Evolutionary conservation across 2,113 vertebrate species (phyloP).

Genomic region (Oenanthe oenanthe): DNA sequence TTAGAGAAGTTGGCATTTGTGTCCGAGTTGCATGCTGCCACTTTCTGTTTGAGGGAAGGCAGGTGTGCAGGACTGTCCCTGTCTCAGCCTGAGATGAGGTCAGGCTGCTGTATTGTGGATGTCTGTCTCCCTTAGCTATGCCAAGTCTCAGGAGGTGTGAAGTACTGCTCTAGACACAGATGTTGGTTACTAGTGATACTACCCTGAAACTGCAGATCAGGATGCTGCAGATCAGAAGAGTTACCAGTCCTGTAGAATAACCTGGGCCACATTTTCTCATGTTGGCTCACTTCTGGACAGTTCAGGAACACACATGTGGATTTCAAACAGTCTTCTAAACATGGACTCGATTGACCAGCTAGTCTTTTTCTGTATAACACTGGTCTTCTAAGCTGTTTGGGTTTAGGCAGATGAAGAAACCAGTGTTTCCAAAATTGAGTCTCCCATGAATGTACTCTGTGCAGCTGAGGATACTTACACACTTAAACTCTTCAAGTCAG

Average conservation of each 20-base stretch:
- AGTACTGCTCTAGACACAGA: neutral
- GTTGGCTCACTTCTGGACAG: neutral
- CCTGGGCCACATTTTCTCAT: neutral
- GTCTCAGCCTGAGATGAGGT: neutral
- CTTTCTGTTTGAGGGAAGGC: fast-evolving
- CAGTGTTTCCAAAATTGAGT: neutral
- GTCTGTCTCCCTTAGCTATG: neutral
- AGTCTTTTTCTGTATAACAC: neutral
- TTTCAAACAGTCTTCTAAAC: neutral
- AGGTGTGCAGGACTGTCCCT: neutral
- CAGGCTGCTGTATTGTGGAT: neutral
- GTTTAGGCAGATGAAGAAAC: neutral
- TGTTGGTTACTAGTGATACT: neutral
- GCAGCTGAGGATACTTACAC: neutral
- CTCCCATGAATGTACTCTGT: neutral
- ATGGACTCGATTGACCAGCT: neutral
- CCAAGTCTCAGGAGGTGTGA: neutral
- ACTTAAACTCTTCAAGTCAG: neutral
- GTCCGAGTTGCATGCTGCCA: neutral
- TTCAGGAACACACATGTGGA: neutral
- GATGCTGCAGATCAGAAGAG: neutral
- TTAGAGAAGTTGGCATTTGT: neutral
- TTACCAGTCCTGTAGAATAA: neutral
- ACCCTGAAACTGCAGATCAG: neutral
- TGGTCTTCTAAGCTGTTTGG: neutral